These are phyloP conservation scores for Paralvinella palmiformis DNA, from an alignment of 1,140 invertebrate genomes.

Conservation along the genomic window DNA sequence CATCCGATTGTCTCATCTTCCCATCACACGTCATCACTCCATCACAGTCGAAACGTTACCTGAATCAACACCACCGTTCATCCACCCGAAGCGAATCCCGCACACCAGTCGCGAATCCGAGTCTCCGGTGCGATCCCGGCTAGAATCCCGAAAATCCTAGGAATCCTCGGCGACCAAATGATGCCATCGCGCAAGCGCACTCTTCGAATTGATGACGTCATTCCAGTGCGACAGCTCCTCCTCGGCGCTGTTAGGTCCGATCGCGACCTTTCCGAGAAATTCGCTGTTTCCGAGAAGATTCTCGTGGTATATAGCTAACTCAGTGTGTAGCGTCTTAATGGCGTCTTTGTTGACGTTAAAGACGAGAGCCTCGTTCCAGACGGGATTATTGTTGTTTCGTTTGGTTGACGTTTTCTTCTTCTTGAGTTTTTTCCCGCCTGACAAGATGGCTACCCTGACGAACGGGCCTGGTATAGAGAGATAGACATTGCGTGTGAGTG, in stretches of 20 bases:
- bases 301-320: constrained; percentile 40
- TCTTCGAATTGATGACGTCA: constrained; percentile 26
- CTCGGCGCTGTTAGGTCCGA: constrained; percentile 31
- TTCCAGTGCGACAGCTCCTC: constrained; percentile 38
- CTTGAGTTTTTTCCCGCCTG: constrained; percentile 53
- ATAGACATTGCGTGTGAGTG: no score
- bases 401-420: constrained; percentile 43
- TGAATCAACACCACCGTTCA: no score
- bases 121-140: no score
- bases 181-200: constrained; percentile 27
- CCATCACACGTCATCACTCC: no score
- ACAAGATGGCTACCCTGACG: constrained; percentile 36
- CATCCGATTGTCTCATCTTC: no score
- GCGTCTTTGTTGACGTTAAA: constrained; percentile 58
- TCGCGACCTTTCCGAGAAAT: constrained; percentile 31
- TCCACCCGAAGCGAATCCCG: no score
- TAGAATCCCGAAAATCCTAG: no score
- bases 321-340: constrained; percentile 31
- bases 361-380: constrained; percentile 81
- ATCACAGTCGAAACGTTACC: no score
- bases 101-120: no score
- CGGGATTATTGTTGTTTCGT: constrained; percentile 69
- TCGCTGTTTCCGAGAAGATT: constrained; percentile 45
- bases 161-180: background rate
- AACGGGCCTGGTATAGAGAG: constrained; percentile 50